Evolutionary conservation across 2,797 vertebrate species (phyloP).

Genomic region (Sebastes variabilis): DNA sequence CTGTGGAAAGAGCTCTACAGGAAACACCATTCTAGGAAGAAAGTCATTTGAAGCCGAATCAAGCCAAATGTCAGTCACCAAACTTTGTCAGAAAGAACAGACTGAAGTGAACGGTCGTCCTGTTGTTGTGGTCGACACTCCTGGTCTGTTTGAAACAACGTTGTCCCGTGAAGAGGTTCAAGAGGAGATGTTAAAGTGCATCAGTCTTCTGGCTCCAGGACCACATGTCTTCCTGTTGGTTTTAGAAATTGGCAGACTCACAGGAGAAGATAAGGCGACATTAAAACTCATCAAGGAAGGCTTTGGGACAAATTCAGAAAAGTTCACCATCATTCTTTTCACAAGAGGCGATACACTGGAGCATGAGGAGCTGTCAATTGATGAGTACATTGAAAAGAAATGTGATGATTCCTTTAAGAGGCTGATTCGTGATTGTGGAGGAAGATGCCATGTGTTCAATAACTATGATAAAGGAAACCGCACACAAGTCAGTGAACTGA

Average conservation of each 20-base stretch:
- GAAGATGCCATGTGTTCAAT: conserved; percentile 13
- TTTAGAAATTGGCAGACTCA: conserved; percentile 1
- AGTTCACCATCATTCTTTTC: conserved; percentile 20
- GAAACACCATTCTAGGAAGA: conserved; percentile 29
- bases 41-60: fast-evolving
- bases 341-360: background rate
- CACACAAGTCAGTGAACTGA: conserved; percentile 3
- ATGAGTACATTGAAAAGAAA: background rate
- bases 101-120: too few relatives aligned
- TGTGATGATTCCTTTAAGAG: background rate
- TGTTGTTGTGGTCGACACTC: background rate
- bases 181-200: conserved; percentile 31
- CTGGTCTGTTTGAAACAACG: conserved; percentile 24
- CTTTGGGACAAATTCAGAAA: conserved; percentile 9
- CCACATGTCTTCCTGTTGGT: conserved; percentile 55
- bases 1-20: conserved; percentile 36
- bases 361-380: fast-evolving
- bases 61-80: background rate
- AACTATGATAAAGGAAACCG: fast-evolving
- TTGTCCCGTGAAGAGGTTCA: background rate
- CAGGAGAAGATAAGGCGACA: background rate
- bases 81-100: background rate
- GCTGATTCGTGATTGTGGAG: conserved; percentile 17
- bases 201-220: conserved; percentile 46
- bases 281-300: background rate